Evolutionary conservation across 64 coral and sea anemone species (phyloP).

Genomic region (Astreopora myriophthalma): DNA sequence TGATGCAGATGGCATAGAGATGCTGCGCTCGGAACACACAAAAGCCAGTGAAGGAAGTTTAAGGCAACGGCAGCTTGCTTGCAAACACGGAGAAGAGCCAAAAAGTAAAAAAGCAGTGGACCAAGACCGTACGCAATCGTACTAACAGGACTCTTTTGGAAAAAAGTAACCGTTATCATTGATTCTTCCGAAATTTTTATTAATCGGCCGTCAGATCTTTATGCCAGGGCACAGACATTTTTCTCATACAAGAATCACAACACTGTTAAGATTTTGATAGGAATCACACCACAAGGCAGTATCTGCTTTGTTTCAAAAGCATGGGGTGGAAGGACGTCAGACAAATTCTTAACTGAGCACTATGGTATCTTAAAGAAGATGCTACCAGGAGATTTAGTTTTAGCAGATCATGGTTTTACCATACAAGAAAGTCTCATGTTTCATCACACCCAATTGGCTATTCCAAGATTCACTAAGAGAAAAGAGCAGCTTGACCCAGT

Average conservation of each 20-base stretch:
- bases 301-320: neutral
- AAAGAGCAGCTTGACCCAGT: too few relatives aligned
- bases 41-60: neutral
- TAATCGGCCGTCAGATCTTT: too few relatives aligned
- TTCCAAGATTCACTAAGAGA: neutral
- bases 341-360: neutral
- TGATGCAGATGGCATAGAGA: neutral
- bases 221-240: neutral
- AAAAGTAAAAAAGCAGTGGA: neutral
- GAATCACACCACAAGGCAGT: conserved; percentile 3
- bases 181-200: neutral
- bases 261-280: neutral
- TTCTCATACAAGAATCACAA: neutral
- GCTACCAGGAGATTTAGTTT: neutral
- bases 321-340: neutral
- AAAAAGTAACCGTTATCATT: too few relatives aligned
- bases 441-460: neutral
- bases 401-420: too few relatives aligned
- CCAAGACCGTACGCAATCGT: neutral
- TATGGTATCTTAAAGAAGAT: neutral
- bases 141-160: too few relatives aligned
- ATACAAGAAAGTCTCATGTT: too few relatives aligned
- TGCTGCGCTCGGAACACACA: neutral
- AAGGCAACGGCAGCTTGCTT: neutral
- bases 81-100: neutral